Evolutionary conservation across 2,113 vertebrate genomes (phyloP), one percentile per base, ranked within the genome.

Genomic region (Neolamprologus variostigma): DNA sequence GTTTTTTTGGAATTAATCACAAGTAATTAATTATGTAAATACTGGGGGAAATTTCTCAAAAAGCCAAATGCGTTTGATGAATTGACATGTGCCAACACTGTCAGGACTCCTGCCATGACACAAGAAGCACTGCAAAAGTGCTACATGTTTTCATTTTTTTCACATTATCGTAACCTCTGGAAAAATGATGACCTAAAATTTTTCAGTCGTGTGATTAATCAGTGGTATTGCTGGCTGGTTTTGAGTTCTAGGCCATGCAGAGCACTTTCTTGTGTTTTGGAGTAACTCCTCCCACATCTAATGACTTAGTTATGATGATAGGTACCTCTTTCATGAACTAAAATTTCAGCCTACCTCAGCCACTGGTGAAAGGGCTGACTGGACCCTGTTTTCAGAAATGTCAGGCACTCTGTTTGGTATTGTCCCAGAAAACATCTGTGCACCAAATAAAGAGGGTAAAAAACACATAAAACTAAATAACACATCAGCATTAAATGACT

Each of bases 351-450:
- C 85, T 97, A 98, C 97, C 97, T 98, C 97, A 89, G 97, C 97
- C 91, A 97, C 90, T 71, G 97, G 96, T 93, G 98, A 97, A 88
- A 97, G 95, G 80, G 97, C 96, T 26, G 97, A 97, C 90, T 97
- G 96, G 87, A 97, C 97, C 95, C 96, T 97, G 92, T 95, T 97
- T 91, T 97, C 97, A 88, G 96, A 90, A 53, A 96, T 90, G 81
- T 97, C 97, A 7, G 96, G 93, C 88, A 94, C 93, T 90, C 94
- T 96, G 94, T 97, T 92, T 53, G 96, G 96, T 28, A 96, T 96
- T 86, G 96, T 96, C 90, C 96, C 96, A 89, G 97, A 97, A 91
- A 96, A 96, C 89, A 97, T 97, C 97, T 97, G 87, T 7, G 55
- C 19, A 63, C 17, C n/a, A 23, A 86, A 61, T 7, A 28, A 4